Conservation (phyloP, 2,888 invertebrate genomes). For the Drosophila mercatorum region DNA sequence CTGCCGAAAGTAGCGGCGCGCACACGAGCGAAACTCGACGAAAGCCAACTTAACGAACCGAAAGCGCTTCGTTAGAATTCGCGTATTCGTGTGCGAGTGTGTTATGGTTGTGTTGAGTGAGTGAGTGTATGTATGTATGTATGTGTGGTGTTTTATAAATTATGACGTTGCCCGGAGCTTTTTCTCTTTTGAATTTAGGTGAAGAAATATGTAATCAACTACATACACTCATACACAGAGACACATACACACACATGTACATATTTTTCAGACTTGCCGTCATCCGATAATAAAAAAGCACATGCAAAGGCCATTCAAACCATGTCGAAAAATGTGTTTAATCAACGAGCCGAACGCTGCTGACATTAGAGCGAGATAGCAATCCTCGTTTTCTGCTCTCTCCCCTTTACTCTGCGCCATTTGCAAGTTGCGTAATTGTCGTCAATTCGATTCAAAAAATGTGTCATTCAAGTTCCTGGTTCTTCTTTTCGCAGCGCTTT, state of each 20-base stretch:
- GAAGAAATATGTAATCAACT: constrained; percentile 51
- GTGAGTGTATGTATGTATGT: neutral
- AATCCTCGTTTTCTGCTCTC: constrained; percentile 13
- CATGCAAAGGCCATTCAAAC: constrained; percentile 69
- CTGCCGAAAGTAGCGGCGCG: constrained; percentile 49
- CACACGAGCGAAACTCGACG: constrained; percentile 62
- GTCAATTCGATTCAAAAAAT: constrained; percentile 71
- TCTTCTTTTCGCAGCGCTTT: constrained; percentile 27
- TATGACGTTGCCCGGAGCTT: constrained; percentile 74
- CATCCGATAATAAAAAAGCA: constrained; percentile 75
- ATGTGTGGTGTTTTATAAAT: constrained; percentile 66
- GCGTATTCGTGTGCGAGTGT: constrained; percentile 26
- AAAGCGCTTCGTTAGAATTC: constrained; percentile 72
- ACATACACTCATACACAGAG: constrained; percentile 33
- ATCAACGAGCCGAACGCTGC: constrained; percentile 23
- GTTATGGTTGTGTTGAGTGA: constrained; percentile 16
- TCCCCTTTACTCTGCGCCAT: constrained; percentile 58
- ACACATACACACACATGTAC: constrained; percentile 35
- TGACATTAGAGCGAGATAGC: constrained; percentile 45
- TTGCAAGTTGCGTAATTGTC: constrained; percentile 78
- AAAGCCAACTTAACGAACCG: constrained; percentile 57
- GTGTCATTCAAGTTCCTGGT: constrained; percentile 77
- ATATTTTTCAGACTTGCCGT: constrained; percentile 63
- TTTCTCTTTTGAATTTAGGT: constrained; percentile 62
- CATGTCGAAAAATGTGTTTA: constrained; percentile 52